A percentile compares a stretch with the other conserved stretches of the same genome.
These are phyloP conservation scores for Epizoanthus rinbou DNA, from an alignment of 92 coral and sea anemone genomes.

Conservation along the genomic window DNA sequence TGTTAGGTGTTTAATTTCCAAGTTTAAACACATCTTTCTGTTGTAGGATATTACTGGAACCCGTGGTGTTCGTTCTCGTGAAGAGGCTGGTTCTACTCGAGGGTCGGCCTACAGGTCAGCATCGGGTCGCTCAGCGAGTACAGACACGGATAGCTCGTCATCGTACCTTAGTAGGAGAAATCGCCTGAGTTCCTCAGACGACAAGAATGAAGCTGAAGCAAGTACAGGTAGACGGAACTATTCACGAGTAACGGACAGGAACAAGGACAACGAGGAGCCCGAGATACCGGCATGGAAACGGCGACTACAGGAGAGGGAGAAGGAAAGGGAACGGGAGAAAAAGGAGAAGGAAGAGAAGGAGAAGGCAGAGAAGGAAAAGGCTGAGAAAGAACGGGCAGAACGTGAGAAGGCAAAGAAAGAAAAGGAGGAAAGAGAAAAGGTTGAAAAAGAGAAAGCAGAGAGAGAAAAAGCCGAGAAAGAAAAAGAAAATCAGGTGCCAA, in stretches of 20 bases:
- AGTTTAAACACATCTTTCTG: neutral
- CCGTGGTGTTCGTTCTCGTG: conserved; percentile 28
- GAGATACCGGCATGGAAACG: conserved; percentile 77
- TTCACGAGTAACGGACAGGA: conserved; percentile 25
- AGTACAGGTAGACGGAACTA: conserved; percentile 36
- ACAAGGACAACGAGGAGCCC: conserved; percentile 83
- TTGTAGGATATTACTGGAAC: conserved; percentile 29
- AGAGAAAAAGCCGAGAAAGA: conserved; percentile 31
- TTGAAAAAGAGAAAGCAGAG: conserved; percentile 19
- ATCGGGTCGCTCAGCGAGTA: neutral
- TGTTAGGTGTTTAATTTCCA: too few species aligned
- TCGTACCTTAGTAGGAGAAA: conserved; percentile 30
- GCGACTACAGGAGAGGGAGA: conserved; percentile 78
- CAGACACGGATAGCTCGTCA: conserved; percentile 19
- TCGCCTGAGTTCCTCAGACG: conserved; percentile 45
- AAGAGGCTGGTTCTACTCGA: conserved; percentile 4
- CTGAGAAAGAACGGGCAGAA: conserved; percentile 40
- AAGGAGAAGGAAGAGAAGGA: conserved; percentile 53
- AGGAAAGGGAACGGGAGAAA: conserved; percentile 64
- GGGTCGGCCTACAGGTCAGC: conserved; percentile 6
- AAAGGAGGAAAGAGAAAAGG: conserved; percentile 17
- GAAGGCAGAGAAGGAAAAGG: conserved; percentile 48
- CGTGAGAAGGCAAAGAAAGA: conserved; percentile 51
- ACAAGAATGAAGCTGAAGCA: conserved; percentile 63
- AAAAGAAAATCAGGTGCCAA: conserved; percentile 31